Evolutionary conservation across 2,113 vertebrate genomes (phyloP).

Genomic region (Hoplias malabaricus): DNA sequence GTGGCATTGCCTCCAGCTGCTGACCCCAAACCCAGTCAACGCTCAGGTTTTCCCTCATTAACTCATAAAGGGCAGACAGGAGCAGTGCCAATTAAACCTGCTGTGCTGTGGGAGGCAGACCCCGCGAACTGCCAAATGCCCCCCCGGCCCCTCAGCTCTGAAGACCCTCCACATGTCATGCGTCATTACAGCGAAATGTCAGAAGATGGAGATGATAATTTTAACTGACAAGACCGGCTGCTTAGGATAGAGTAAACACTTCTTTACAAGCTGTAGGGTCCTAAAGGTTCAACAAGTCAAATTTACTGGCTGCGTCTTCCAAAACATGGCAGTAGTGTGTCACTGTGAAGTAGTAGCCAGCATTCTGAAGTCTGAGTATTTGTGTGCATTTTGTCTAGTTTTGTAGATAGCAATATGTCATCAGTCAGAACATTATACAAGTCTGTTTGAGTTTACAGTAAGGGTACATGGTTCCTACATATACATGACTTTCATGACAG

Average conservation of each 20-base stretch:
- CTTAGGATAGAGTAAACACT: not conserved
- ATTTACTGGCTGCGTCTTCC: not conserved
- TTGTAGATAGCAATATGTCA: too few relatives aligned
- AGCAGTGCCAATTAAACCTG: conserved; percentile 41
- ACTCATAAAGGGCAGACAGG: conserved; percentile 30
- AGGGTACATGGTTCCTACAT: too few relatives aligned
- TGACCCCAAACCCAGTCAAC: conserved; percentile 29
- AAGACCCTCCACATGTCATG: conserved; percentile 2
- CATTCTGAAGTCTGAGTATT: not conserved
- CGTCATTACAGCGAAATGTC: conserved; percentile 16
- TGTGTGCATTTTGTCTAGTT: not conserved
- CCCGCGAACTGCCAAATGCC: conserved; percentile 20
- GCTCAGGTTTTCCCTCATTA: conserved; percentile 39
- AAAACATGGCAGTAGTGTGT: not conserved
- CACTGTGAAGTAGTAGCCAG: not conserved
- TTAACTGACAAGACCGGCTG: not conserved
- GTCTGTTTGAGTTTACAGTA: too few relatives aligned
- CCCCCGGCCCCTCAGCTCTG: not conserved
- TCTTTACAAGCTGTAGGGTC: not conserved
- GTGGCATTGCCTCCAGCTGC: conserved; percentile 15
- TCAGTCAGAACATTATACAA: too few relatives aligned
- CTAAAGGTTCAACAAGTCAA: too few relatives aligned
- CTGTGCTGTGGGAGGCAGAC: conserved; percentile 21
- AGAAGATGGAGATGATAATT: not conserved
- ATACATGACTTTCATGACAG: too few relatives aligned